Conservation (phyloP, 2,113 vertebrate species). For the Syngnathus floridae region DNA sequence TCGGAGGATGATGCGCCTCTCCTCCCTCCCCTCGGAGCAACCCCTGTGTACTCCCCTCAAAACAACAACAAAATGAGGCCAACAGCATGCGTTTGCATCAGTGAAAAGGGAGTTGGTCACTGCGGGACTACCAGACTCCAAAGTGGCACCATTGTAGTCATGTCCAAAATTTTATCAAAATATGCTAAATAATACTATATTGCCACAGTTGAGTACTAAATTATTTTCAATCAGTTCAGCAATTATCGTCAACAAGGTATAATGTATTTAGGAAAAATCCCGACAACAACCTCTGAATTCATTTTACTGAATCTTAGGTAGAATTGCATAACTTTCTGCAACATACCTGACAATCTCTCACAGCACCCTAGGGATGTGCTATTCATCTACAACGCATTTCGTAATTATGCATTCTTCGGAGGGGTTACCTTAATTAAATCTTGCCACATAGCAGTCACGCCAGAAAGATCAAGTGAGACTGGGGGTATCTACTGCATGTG, state of each 20-base stretch:
- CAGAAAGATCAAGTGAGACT: conserved; percentile 15
- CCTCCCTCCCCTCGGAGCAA: too few species aligned
- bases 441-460: conserved; percentile 13
- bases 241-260: neutral
- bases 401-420: conserved; percentile 37
- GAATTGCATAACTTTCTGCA: neutral
- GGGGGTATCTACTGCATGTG: neutral
- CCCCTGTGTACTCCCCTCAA: too few species aligned
- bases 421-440: conserved; percentile 46
- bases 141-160: too few species aligned
- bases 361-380: neutral
- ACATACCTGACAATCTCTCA: neutral
- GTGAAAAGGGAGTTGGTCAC: too few species aligned
- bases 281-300: neutral
- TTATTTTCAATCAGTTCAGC: neutral
- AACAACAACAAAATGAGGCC: too few species aligned
- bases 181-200: too few species aligned
- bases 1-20: too few species aligned
- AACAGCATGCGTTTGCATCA: too few species aligned
- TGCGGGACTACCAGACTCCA: too few species aligned
- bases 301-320: neutral
- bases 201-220: neutral
- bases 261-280: neutral
- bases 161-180: too few species aligned
- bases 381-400: conserved; percentile 24